These are phyloP conservation scores for Pseudochirops cupreus DNA, from an alignment of 2,797 vertebrate species.

Conservation along the genomic window DNA sequence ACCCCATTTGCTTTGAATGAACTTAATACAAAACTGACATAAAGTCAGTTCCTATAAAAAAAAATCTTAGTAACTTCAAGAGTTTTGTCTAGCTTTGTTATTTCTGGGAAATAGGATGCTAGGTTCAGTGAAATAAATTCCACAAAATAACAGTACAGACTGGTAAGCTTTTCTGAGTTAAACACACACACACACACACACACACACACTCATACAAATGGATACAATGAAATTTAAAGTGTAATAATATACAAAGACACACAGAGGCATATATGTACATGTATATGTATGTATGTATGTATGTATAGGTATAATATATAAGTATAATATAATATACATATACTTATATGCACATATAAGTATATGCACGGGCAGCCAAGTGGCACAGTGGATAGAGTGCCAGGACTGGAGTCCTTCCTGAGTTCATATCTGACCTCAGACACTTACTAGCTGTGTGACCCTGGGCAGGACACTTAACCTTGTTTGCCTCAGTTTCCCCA, in stretches of 20 bases:
- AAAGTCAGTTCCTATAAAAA: not conserved
- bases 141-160: not conserved
- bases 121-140: not conserved
- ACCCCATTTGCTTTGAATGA: not conserved
- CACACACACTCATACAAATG: not conserved
- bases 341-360: too few species aligned
- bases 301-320: not conserved
- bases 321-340: too few species aligned
- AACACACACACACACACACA: not conserved
- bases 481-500: not conserved
- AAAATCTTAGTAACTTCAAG: not conserved
- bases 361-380: not conserved
- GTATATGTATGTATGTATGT: not conserved
- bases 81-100: not conserved
- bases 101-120: not conserved
- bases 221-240: not conserved
- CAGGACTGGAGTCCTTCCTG: not conserved
- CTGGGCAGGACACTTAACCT: not conserved
- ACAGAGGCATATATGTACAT: not conserved
- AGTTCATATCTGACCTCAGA: not conserved
- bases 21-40: not conserved
- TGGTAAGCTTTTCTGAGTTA: not conserved
- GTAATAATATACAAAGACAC: not conserved
- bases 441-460: not conserved
- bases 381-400: not conserved